A percentile compares a stretch with the other conserved stretches of the same genome.
Evolutionary conservation across 2,113 vertebrate genomes (phyloP).

Genomic region (Tychaedon coryphoeus): DNA sequence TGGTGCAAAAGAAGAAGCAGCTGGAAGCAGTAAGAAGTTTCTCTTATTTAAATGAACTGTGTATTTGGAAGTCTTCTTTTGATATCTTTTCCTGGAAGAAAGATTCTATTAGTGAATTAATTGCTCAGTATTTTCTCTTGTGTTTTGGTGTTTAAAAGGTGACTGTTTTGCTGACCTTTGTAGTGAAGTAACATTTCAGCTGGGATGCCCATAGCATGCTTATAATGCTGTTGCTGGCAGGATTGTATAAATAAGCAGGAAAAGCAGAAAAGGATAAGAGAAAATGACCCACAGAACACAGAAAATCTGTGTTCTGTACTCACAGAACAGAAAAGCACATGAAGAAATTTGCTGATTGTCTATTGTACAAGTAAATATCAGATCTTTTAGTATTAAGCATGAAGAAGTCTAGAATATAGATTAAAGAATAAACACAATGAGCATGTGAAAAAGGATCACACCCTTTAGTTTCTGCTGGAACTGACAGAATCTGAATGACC

Average conservation of each 20-base stretch:
- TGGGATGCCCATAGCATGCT: background rate
- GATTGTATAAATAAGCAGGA: background rate
- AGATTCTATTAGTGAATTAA: background rate
- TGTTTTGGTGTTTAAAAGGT: background rate
- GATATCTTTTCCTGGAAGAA: background rate
- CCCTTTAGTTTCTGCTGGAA: background rate
- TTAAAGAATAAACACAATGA: background rate
- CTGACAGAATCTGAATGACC: background rate
- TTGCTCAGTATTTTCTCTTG: background rate
- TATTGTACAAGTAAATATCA: background rate
- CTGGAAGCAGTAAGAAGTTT: constrained; percentile 87
- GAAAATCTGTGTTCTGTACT: background rate
- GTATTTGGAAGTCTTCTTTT: background rate
- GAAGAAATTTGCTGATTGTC: background rate
- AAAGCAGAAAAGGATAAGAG: background rate
- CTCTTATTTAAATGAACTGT: background rate
- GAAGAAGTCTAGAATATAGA: background rate
- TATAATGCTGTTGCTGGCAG: background rate
- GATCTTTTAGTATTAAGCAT: background rate
- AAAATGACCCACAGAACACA: background rate
- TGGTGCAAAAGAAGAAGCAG: constrained; percentile 98
- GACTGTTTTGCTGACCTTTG: background rate
- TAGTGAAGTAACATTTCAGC: background rate
- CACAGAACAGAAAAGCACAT: background rate
- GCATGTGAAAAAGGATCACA: background rate